Evolutionary conservation across 2,797 vertebrate genomes (phyloP), one percentile per base, ranked within the genome.

Genomic region (Ispidina lecontei): DNA sequence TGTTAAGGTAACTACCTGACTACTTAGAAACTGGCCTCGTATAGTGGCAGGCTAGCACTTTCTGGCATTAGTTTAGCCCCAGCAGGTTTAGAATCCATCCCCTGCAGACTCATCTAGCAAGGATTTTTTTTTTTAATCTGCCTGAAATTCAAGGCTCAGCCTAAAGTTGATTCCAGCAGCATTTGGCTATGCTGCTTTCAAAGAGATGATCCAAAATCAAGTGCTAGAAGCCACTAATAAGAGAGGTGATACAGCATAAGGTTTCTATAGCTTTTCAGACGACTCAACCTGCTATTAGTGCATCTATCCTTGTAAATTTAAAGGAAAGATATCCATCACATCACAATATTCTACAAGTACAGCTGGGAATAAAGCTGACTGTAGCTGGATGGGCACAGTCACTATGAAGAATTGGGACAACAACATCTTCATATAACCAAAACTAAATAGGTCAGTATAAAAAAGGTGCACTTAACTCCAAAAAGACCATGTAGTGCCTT

Each of bases 21-120:
- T 87, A 90, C 92, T 93, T 85, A 71, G 92, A 87, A 64, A 63
- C 80, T 31, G 72, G 65, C 56, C 74, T 86, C 23, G 15, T 69
- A 59, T 64, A 92, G 93, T 59, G 79, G 85, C 79, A 91, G 67
- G 74, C 73, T 62, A 58, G 90, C 87, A 73, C 89, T 92, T 92
- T 87, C 70, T 62, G 64, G 65, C 51, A 87, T 81, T 87, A 95
- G 91, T 91, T 91, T 93, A 93, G 89, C 70, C 85, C 69, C 95
- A 95, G 95, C 93, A 91, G 91, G 79, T 86, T 95, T 95, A 93
- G 91, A 92, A 89, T 90, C 84, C 52, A 82, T 92, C 89, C 39
- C 94, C 94, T 91, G 87, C 85, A 73, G 87, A 70, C 70, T 90
- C 60, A 84, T 78, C 76, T 87, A 87, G 89, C 35, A 84, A 70